Percentiles rank a stretch among this genome's conserved stretches.
Conservation (phyloP, 2,888 invertebrate genomes). For the Heterodera filipjevi region DNA sequence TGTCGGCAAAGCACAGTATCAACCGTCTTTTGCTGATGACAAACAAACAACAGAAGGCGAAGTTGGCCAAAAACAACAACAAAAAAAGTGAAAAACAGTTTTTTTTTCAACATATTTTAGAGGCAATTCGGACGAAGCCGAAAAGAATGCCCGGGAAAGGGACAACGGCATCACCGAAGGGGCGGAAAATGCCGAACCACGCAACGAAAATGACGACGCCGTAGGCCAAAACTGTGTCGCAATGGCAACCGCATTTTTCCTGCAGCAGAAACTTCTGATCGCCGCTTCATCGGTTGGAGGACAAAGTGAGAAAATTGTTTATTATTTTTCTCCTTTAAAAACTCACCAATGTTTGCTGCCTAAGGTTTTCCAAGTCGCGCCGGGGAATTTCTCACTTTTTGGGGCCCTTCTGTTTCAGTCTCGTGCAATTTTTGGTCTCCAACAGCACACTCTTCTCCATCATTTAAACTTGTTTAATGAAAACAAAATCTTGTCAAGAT, state of each 20-base stretch:
- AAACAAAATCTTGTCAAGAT: conserved; percentile 7
- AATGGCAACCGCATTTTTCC: conserved; percentile 3
- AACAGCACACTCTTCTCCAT: neutral
- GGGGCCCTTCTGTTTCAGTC: neutral
- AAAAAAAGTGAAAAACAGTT: neutral
- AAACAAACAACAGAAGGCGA: neutral
- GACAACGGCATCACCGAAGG: neutral
- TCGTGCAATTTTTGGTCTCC: neutral
- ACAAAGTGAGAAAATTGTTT: neutral
- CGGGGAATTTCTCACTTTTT: too few species aligned
- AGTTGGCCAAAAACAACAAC: neutral
- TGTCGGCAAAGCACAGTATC: neutral
- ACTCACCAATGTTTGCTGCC: too few species aligned
- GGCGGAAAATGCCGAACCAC: neutral
- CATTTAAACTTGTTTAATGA: neutral
- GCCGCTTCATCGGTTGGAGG: neutral
- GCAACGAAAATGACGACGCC: neutral
- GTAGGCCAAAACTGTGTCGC: neutral
- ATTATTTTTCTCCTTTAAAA: neutral
- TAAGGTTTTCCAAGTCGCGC: too few species aligned
- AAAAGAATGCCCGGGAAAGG: neutral
- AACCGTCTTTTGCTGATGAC: neutral
- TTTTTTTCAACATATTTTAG: too few species aligned
- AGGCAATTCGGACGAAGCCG: neutral
- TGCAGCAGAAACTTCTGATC: neutral